A percentile compares a stretch with the other conserved stretches of the same genome.
phyloP scores from a whole-genome alignment of 1,140 invertebrate species.

The Bursaphelenchus mucronatus region DNA sequence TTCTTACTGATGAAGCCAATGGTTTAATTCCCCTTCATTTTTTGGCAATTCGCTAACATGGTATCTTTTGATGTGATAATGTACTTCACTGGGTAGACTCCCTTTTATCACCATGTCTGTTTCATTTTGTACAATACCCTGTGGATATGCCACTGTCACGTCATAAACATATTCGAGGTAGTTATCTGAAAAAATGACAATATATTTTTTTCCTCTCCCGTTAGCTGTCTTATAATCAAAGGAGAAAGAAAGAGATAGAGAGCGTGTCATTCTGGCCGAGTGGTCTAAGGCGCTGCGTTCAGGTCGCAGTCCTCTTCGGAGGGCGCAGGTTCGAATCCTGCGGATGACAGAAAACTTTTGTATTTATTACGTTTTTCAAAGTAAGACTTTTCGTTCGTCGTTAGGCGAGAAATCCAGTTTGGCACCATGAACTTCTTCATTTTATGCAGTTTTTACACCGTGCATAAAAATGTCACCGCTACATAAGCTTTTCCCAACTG shows the following conservation, averaged over 20 bases:
- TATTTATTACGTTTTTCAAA: too few relatives aligned
- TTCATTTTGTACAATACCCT: slow-evolving; percentile 64
- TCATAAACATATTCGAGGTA: slow-evolving; percentile 74
- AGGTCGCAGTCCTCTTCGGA: slow-evolving; percentile 82
- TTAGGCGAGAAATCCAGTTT: too few relatives aligned
- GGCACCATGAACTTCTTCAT: too few relatives aligned
- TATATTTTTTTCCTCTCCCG: too few relatives aligned
- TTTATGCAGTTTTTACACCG: too few relatives aligned
- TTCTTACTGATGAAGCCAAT: slow-evolving; percentile 54
- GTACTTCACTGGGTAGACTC: slow-evolving; percentile 44
- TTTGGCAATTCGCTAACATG: slow-evolving; percentile 41
- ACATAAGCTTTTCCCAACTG: too few relatives aligned
- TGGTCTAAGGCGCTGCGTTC: slow-evolving; percentile 87
- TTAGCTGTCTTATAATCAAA: too few relatives aligned
- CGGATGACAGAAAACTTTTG: slow-evolving; percentile 7
- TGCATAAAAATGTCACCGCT: too few relatives aligned
- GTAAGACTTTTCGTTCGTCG: too few relatives aligned
- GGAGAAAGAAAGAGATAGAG: too few relatives aligned
- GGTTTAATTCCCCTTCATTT: slow-evolving; percentile 38
- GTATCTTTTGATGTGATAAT: slow-evolving; percentile 52
- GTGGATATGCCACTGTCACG: slow-evolving; percentile 73
- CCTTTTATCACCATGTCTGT: slow-evolving; percentile 55
- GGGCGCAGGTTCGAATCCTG: slow-evolving; percentile 75
- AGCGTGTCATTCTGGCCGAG: slow-evolving; percentile 71
- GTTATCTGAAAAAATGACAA: slow-evolving; percentile 60